Percentiles rank a stretch among this genome's conserved stretches.
Conservation (phyloP, 2,888 invertebrate genomes). For the Choreutis nemorana region DNA sequence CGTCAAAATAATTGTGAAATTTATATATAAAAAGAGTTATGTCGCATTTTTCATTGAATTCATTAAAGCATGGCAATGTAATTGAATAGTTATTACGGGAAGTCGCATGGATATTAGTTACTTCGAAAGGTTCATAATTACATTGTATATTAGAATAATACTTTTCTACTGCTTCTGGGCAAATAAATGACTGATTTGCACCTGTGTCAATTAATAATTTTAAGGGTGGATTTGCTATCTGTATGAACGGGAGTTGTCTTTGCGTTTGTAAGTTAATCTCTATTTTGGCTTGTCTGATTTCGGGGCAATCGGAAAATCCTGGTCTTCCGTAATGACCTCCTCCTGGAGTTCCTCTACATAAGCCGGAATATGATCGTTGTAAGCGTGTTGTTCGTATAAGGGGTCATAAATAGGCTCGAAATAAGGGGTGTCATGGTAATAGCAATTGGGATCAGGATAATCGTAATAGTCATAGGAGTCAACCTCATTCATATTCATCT, state of each 20-base stretch:
- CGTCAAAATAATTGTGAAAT: constrained; percentile 19
- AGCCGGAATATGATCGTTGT: too few species aligned
- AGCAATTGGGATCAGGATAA: not conserved
- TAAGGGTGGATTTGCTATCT: constrained; percentile 13
- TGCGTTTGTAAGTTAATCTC: constrained; percentile 15
- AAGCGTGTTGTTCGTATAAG: too few species aligned
- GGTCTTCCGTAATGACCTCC: too few species aligned
- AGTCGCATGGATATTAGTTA: constrained; percentile 13
- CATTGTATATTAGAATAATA: constrained; percentile 3
- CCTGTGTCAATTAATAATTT: constrained; percentile 16
- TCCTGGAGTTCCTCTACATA: too few species aligned
- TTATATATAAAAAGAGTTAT: constrained; percentile 15
- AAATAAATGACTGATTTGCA: constrained; percentile 16
- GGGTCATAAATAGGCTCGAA: too few species aligned
- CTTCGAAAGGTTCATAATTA: constrained; percentile 11
- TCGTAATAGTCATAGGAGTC: not conserved
- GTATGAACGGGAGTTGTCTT: constrained; percentile 13
- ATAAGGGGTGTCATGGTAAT: not conserved
- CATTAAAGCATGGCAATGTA: constrained; percentile 12
- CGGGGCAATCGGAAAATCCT: constrained; percentile 12
- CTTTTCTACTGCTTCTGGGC: constrained; percentile 11
- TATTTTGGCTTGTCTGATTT: constrained; percentile 11
- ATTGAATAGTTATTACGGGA: constrained; percentile 15
- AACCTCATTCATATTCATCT: not conserved
- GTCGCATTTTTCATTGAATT: constrained; percentile 8